Percentiles rank a stretch among this genome's conserved stretches.
phyloP scores from a whole-genome alignment of 2,113 vertebrate species.

The Seriola rivoliana region DNA sequence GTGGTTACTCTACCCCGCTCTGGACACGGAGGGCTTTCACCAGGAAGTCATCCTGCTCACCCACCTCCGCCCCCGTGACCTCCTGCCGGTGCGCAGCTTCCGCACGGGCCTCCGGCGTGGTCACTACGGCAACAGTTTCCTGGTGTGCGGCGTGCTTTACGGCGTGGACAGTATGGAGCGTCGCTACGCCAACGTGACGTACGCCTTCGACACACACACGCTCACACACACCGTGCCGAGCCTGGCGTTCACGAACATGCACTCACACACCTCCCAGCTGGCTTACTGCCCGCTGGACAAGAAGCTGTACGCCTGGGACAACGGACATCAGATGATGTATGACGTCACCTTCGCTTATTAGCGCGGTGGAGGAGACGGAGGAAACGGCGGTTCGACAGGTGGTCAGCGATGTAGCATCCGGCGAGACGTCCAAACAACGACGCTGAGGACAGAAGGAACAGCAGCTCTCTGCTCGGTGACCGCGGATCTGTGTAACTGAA shows the following conservation, averaged over 20 bases:
- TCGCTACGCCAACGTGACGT: constrained; percentile 92
- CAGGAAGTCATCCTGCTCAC: constrained; percentile 94
- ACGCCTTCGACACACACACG: constrained; percentile 96
- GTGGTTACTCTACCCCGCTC: constrained; percentile 94
- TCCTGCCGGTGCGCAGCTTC: constrained; percentile 92
- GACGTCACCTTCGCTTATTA: constrained; percentile 94
- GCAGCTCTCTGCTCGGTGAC: background rate
- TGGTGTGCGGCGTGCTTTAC: constrained; percentile 95
- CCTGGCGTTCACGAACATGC: constrained; percentile 91
- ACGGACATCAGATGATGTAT: constrained; percentile 94
- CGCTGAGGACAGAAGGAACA: background rate
- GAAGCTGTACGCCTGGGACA: constrained; percentile 95
- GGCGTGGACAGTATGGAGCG: constrained; percentile 91
- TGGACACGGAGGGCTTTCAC: constrained; percentile 91
- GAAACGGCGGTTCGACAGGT: background rate
- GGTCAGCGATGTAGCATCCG: background rate
- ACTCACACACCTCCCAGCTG: constrained; percentile 92
- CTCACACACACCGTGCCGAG: constrained; percentile 93
- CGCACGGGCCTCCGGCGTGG: constrained; percentile 92
- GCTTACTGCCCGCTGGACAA: constrained; percentile 95
- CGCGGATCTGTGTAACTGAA: constrained; percentile 40
- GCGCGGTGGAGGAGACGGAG: background rate
- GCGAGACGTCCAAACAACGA: constrained; percentile 3
- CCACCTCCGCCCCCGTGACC: constrained; percentile 88
- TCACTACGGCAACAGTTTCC: constrained; percentile 93